Base-by-base conservation (phyloP, 2,888 invertebrate species). In the Anaspis maculata region DNA sequence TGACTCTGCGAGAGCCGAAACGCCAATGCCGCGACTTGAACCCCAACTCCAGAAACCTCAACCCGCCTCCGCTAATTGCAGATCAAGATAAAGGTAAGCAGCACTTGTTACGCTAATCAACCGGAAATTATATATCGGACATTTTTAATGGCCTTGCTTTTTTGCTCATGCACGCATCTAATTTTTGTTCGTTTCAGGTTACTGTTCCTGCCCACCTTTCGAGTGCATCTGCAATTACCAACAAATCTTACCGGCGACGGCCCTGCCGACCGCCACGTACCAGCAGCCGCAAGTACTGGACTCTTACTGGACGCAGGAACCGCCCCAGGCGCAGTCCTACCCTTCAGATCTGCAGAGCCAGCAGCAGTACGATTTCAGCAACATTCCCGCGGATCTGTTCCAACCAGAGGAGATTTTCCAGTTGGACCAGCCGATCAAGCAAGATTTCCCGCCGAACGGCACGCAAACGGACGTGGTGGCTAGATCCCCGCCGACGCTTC, bases 341-440 rank as follows among this genome's bases (percentile, higher is more conserved):
- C 56, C 58, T 9, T 36, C 51, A 19, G 59, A 59, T 22, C 40
- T 41, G 63, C 54, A 30, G 2, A 53, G 61, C 11, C 61, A 65
- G 6, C 54, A 69, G 5, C 67, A 63, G 25, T 76, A 74, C 64
- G 79, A 80, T 49, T 76, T 79, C 32, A 67, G 72, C 1, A 64
- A 71, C 1, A 67, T 79, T 26, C 69, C 74, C 0, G 73, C 75
- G 24, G 82, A 83, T 51, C 68, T 82, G 14, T 83, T 83, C 57
- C 82, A 82, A 54, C 82, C 83, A 0, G 83, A 83, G 54, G 83
- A 83, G 60, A 83, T 83, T 42, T 83, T 83, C 62, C 82, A 83
- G 57, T 62, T 83, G 37, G 83, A 83, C 52, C 82, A 83, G 54
- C 83, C 83, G 0, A 70, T 83, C 22, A 67, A 79, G 47, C 65